These are phyloP conservation scores for Rissa tridactyla DNA, from an alignment of 2,113 vertebrate genomes.

Conservation along the genomic window DNA sequence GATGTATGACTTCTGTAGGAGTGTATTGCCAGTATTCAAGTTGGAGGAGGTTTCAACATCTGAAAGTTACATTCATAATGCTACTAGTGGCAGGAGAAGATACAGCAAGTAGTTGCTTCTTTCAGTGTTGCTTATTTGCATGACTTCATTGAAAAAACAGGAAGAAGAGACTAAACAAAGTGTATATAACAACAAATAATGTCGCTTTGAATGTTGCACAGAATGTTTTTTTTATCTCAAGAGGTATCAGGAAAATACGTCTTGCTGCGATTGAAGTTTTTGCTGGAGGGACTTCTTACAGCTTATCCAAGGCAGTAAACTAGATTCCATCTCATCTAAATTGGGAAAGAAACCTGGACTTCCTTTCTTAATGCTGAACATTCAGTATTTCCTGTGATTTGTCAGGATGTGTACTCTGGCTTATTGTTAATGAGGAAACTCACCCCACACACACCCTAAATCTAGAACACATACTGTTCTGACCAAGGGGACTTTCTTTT, in stretches of 20 bases:
- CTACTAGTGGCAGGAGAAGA: neutral
- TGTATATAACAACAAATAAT: neutral
- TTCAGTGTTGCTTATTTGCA: neutral
- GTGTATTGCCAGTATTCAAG: neutral
- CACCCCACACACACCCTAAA: neutral
- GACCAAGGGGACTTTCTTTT: neutral
- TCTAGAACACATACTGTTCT: neutral
- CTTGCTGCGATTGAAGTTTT: neutral
- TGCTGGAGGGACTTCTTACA: neutral
- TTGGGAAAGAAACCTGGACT: neutral
- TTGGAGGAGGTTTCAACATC: neutral
- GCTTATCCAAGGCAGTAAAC: neutral
- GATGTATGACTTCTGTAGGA: neutral
- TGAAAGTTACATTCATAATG: neutral
- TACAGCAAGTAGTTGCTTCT: neutral
- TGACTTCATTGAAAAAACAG: neutral
- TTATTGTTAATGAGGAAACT: constrained; percentile 2
- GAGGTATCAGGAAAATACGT: neutral
- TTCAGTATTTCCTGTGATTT: neutral
- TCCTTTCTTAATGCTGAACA: neutral
- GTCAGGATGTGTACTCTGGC: neutral
- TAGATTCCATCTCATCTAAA: neutral
- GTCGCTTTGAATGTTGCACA: rapidly evolving
- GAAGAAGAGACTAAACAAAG: neutral
- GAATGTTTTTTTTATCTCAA: neutral